Evolutionary conservation across 2,797 vertebrate genomes (phyloP).

Genomic region (Triplophysa yarkandensis): DNA sequence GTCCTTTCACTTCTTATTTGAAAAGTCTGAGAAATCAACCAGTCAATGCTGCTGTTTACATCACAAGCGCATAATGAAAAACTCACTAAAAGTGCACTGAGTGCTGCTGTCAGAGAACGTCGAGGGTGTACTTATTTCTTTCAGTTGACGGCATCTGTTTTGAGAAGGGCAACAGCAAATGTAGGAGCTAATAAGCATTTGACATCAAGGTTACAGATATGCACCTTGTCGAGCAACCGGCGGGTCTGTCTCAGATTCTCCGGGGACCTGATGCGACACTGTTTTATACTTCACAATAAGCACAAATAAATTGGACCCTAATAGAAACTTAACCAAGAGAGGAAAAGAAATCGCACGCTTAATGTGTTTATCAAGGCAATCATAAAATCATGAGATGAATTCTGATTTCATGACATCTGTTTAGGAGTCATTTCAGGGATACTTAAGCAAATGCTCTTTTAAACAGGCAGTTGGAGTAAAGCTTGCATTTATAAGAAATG

Average conservation of each 20-base stretch:
- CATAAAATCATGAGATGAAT: conserved; percentile 9
- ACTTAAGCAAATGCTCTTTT: conserved; percentile 12
- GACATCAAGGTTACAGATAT: conserved; percentile 46
- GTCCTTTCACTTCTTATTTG: conserved; percentile 15
- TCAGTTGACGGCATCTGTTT: conserved; percentile 41
- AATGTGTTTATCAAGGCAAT: conserved; percentile 29
- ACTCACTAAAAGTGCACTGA: conserved; percentile 23
- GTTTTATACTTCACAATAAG: conserved; percentile 34
- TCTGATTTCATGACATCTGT: conserved; percentile 10
- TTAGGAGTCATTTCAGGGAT: conserved; percentile 22
- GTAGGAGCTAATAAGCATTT: conserved; percentile 51
- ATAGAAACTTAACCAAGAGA: conserved; percentile 21
- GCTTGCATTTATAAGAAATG: conserved; percentile 19
- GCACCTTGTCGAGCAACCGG: conserved; percentile 41
- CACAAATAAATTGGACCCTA: conserved; percentile 33
- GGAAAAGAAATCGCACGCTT: not conserved
- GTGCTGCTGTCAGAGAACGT: conserved; percentile 42
- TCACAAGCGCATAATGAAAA: conserved; percentile 43
- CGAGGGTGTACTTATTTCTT: conserved; percentile 37
- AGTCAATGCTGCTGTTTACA: conserved; percentile 30
- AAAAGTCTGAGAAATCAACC: conserved; percentile 32
- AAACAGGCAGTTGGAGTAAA: conserved; percentile 5
- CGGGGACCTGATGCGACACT: conserved; percentile 34
- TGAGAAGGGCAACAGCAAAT: conserved; percentile 43
- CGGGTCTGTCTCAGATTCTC: conserved; percentile 38